Base-by-base conservation (phyloP, 1,140 invertebrate species). In the Planococcus citri region DNA sequence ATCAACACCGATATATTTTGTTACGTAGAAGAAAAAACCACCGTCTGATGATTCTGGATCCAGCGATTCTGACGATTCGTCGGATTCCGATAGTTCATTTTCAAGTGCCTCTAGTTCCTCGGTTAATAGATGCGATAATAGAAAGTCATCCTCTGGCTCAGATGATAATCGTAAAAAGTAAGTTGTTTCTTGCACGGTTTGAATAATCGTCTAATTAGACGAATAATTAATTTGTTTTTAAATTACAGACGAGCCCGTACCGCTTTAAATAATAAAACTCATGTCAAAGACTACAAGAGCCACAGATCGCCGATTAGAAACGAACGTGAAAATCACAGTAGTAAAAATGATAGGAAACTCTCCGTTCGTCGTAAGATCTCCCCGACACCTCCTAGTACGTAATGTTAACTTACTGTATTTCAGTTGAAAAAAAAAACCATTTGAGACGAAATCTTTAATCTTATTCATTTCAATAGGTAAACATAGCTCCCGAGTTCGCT, bases 11-110 rank as follows among this genome's bases (percentile, higher is more conserved):
- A 17, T 51, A 51, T 51, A 51, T 17, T 51, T 51, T 51, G n/a
- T n/a, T n/a, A n/a, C 17, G 17, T 83, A 85, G 75, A 86, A 87
- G 75, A 84, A 86, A 71, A 86, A 87, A 75, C 78, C 80, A n/a
- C 27, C 61, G 27, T 41, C 41, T 9, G 21, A 69, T 64, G 22
- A 25, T 37, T 51, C 41, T 6, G 29, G 4, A 3, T 27, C 25
- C 1, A 27, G 61, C 51, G 68, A 29, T 71, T 60, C 25, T 24
- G 71, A 33, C 17, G 41, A 57, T 69, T 51, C 33, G 24, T 72
- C 71, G 12, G 69, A 69, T 57, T 70, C 37, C 10, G 60, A 61
- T 41, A 70, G 70, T n/a, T 70, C 61, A 27, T 71, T 70, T 69
- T 41, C 51, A 14, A 69, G 69, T 21, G 70, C 68, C 61, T 70